phyloP scores from a whole-genome alignment of 1,140 invertebrate genomes.

The Meloidogyne floridensis region DNA sequence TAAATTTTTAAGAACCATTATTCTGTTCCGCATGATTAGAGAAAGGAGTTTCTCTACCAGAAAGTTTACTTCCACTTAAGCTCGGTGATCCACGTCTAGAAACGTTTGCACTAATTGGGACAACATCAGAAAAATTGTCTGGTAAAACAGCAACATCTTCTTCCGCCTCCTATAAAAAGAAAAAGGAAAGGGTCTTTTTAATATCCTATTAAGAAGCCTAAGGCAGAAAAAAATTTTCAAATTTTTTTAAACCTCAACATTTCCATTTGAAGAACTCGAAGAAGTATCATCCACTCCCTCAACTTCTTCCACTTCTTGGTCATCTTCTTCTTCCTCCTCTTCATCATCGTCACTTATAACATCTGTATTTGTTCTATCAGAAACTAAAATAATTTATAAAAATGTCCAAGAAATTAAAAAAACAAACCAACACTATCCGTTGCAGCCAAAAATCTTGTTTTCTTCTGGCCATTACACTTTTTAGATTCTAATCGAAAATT shows the following conservation, averaged over 20 bases:
- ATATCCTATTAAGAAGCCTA: too few relatives aligned
- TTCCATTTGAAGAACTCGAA: constrained; percentile 49
- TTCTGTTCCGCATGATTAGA: constrained; percentile 69
- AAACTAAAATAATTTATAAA: constrained; percentile 42
- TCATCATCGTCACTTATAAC: constrained; percentile 57
- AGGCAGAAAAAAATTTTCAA: too few relatives aligned
- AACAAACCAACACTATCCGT: constrained; percentile 51
- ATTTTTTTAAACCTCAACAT: constrained; percentile 15
- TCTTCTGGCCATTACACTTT: constrained; percentile 51
- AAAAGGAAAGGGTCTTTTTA: neutral
- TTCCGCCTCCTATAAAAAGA: constrained; percentile 75
- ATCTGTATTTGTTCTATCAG: constrained; percentile 59
- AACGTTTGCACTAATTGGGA: constrained; percentile 82
- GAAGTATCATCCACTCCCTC: constrained; percentile 34
- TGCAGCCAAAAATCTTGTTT: constrained; percentile 56
- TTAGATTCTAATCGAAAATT: constrained; percentile 30
- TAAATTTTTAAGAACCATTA: constrained; percentile 4
- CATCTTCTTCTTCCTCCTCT: constrained; percentile 51
- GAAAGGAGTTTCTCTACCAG: constrained; percentile 87
- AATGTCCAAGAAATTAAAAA: neutral
- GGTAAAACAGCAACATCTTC: constrained; percentile 69
- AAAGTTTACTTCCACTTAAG: constrained; percentile 71
- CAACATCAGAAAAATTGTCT: constrained; percentile 83
- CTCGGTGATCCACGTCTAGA: constrained; percentile 84
- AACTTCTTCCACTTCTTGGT: constrained; percentile 50